phyloP scores from a whole-genome alignment of 2,888 invertebrate species.

The Drosophila nr. fundita region DNA sequence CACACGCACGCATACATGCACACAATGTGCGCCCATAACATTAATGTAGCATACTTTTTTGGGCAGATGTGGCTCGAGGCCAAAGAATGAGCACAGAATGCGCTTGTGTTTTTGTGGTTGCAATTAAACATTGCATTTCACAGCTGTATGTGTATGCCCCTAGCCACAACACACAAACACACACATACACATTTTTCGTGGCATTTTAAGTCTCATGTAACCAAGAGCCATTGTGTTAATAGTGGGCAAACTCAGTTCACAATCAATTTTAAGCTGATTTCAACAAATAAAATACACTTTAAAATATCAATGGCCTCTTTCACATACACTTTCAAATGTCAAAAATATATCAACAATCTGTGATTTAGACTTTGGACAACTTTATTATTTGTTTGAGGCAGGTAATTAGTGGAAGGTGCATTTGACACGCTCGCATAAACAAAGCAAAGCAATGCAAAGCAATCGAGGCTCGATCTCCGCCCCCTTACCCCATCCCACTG shows the following conservation, averaged over 20 bases:
- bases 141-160: neutral
- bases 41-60: conserved; percentile 67
- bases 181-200: neutral
- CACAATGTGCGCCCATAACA: conserved; percentile 18
- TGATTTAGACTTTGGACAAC: no score
- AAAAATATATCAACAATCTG: neutral
- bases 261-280: neutral
- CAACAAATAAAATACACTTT: neutral
- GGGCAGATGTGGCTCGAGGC: conserved; percentile 39
- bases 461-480: neutral
- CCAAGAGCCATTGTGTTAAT: neutral
- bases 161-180: conserved; percentile 6
- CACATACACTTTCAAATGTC: neutral
- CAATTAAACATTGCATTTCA: conserved; percentile 24
- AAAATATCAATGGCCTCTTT: neutral
- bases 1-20: neutral
- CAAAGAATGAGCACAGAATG: conserved; percentile 16
- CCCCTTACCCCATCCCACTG: neutral
- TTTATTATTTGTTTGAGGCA: neutral
- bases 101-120: conserved; percentile 8
- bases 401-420: neutral
- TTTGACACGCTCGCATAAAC: neutral
- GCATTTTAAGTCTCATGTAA: neutral
- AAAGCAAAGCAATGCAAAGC: neutral
- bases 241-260: neutral